Conservation (phyloP, 2,797 vertebrate species). For the Staurois parvus region DNA sequence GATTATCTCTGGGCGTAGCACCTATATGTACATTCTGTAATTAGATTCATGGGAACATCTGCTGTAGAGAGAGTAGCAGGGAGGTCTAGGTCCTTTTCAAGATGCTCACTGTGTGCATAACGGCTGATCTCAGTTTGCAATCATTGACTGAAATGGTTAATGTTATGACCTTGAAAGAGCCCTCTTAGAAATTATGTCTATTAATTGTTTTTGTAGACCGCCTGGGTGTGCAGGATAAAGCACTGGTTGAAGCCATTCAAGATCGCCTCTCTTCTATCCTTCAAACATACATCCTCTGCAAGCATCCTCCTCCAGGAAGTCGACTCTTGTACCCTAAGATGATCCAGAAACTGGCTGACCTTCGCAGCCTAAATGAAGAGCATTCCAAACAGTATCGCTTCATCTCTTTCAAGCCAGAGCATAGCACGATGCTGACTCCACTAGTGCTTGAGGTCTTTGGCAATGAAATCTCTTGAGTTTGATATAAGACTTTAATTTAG, state of each 20-base stretch:
- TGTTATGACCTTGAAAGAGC: too few relatives aligned
- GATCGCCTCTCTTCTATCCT: slow-evolving; percentile 88
- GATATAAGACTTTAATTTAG: slow-evolving; percentile 2
- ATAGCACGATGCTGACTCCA: slow-evolving; percentile 94
- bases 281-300: slow-evolving; percentile 85
- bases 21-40: too few relatives aligned
- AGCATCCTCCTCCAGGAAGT: slow-evolving; percentile 83
- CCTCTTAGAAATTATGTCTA: neutral
- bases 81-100: too few relatives aligned
- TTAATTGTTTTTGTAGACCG: slow-evolving; percentile 78
- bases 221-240: slow-evolving; percentile 89
- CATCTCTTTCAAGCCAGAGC: slow-evolving; percentile 87
- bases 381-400: slow-evolving; percentile 95
- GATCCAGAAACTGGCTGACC: slow-evolving; percentile 97
- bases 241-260: slow-evolving; percentile 88
- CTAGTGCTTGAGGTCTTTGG: slow-evolving; percentile 89
- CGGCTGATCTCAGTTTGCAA: neutral
- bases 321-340: slow-evolving; percentile 94
- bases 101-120: neutral
- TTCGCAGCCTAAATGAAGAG: slow-evolving; percentile 95
- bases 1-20: too few relatives aligned
- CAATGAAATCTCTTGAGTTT: slow-evolving; percentile 85
- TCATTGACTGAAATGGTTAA: neutral
- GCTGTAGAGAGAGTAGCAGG: too few relatives aligned
- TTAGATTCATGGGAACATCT: too few relatives aligned